Base-by-base conservation (phyloP, 2,888 invertebrate species). In the Papilio elwesi region DNA sequence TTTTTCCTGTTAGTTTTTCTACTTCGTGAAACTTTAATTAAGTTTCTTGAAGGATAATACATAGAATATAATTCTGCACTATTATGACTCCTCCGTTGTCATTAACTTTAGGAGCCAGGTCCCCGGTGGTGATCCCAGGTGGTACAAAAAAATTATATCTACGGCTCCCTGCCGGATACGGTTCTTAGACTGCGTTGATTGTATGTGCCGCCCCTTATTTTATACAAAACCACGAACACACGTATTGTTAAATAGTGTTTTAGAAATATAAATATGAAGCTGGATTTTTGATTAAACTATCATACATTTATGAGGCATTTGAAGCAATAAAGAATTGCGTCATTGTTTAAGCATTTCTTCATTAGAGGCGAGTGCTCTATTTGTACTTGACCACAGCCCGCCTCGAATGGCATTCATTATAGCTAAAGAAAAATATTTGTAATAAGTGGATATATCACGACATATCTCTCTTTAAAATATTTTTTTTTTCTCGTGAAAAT, bases 291-390 rank as follows among this genome's bases (percentile, higher is more conserved):
- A 55, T 43, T 55, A 16, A 68, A 57, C 15, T 7, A 6, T 6
- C 47, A 62, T 55, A 57, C 59, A 52, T 62, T 67, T 52, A 73
- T 63, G 55, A 12, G 43, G 48, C 16, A 55, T 72, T 55, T 63
- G n/a, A 52, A 69, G 59, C 52, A 16, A 6, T 65, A 64, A 49
- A 68, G 47, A 52, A 68, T 65, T 51, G 47, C 73, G 69, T 65
- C 68, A 68, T 10, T 51, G 57, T 66, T 69, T 69, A 57, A 66
- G 64, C 55, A 62, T 71, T 76, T 75, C 74, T 76, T 80, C 79
- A 80, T 80, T 80, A 80, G 76, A 76, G 62, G 68, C 59, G 75
- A 79, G 77, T 75, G 77, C 76, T 78, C 75, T 79, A 79, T 80
- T 80, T 80, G 76, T 76, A 68, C 75, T 71, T 65, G 53, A 71